A percentile compares a stretch with the other conserved stretches of the same genome.
Evolutionary conservation across 1,140 invertebrate genomes (phyloP).

Genomic region (Triops longicaudatus): DNA sequence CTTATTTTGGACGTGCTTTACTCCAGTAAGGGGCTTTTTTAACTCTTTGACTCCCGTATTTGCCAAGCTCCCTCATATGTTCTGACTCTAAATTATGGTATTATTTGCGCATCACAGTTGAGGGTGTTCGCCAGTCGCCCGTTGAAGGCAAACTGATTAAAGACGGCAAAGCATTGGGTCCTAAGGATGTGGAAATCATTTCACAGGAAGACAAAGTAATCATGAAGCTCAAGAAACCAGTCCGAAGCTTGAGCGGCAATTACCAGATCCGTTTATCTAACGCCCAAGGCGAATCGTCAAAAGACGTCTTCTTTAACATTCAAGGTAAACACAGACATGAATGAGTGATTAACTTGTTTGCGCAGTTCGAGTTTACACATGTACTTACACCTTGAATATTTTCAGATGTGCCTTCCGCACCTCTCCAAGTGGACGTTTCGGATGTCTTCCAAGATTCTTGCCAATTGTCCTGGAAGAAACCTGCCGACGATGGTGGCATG

Average conservation of each 20-base stretch:
- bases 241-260: slow-evolving; percentile 64
- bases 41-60: not conserved
- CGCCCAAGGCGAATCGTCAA: slow-evolving; percentile 74
- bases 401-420: slow-evolving; percentile 72
- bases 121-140: slow-evolving; percentile 72
- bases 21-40: slow-evolving; percentile 54
- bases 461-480: slow-evolving; percentile 81
- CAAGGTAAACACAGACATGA: slow-evolving; percentile 49
- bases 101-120: too few species aligned
- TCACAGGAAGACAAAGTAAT: slow-evolving; percentile 80
- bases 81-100: too few species aligned
- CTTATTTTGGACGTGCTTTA: slow-evolving; percentile 82
- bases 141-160: slow-evolving; percentile 80
- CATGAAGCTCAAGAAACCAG: slow-evolving; percentile 83
- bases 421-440: slow-evolving; percentile 77
- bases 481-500: slow-evolving; percentile 85
- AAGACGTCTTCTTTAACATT: slow-evolving; percentile 75
- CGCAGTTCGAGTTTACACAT: not conserved
- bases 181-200: slow-evolving; percentile 81
- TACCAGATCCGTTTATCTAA: slow-evolving; percentile 82
- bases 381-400: slow-evolving; percentile 22
- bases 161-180: slow-evolving; percentile 73
- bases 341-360: not conserved
- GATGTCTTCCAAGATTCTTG: slow-evolving; percentile 90
- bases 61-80: too few species aligned